These are phyloP conservation scores for Acleris literana DNA, from an alignment of 2,888 invertebrate genomes.

Conservation along the genomic window DNA sequence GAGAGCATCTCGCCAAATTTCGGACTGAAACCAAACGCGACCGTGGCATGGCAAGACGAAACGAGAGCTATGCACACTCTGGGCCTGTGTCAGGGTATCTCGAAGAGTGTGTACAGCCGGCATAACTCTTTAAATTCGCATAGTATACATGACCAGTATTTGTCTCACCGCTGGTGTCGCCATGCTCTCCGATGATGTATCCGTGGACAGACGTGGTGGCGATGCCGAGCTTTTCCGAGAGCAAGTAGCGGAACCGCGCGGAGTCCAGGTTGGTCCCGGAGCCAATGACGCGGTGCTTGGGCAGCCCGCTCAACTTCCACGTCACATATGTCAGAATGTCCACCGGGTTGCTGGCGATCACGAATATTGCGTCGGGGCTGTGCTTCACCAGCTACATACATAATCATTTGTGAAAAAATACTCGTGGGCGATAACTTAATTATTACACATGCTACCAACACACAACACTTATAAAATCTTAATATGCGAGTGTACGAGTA, in stretches of 20 bases:
- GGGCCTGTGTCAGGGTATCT: too few relatives aligned
- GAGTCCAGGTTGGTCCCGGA: constrained; percentile 97
- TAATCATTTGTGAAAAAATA: background rate
- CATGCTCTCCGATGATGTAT: constrained; percentile 97
- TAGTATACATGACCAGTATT: too few relatives aligned
- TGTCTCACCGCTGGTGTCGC: constrained; percentile 90
- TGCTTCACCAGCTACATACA: constrained; percentile 86
- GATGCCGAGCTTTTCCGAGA: constrained; percentile 91
- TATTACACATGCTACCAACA: background rate
- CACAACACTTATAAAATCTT: too few relatives aligned
- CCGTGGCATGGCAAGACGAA: too few relatives aligned
- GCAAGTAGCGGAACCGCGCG: constrained; percentile 93
- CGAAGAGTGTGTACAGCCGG: too few relatives aligned
- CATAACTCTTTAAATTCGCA: too few relatives aligned
- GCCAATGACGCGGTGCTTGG: constrained; percentile 93
- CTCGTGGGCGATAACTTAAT: background rate
- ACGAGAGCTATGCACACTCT: too few relatives aligned
- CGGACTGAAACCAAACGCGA: too few relatives aligned
- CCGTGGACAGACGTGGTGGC: constrained; percentile 94
- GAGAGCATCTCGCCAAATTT: too few relatives aligned
- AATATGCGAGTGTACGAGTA: too few relatives aligned
- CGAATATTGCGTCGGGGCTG: constrained; percentile 92
- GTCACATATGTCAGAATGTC: constrained; percentile 96
- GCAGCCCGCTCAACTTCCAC: constrained; percentile 97
- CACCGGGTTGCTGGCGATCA: constrained; percentile 96